phyloP scores from a whole-genome alignment of 2,797 vertebrate species.

The Gastrophryne carolinensis region DNA sequence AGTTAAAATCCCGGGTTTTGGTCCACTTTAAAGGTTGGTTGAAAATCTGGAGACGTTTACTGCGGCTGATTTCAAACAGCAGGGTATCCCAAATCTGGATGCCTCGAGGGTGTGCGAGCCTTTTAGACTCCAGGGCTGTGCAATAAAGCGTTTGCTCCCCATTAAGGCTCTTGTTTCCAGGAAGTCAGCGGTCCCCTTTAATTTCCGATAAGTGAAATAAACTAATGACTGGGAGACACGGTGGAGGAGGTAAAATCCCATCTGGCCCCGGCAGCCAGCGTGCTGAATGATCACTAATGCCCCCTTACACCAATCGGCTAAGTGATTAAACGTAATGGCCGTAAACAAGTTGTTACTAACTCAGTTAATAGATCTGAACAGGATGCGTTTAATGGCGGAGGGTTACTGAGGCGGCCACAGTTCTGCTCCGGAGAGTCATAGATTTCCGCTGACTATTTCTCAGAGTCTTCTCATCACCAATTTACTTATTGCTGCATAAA shows the following conservation, averaged over 20 bases:
- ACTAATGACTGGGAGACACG: no score
- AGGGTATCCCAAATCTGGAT: no score
- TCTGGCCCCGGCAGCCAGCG: not conserved
- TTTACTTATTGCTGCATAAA: not conserved
- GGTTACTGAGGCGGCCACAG: not conserved
- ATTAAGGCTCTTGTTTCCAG: no score
- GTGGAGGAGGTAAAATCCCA: not conserved
- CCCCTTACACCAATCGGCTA: not conserved
- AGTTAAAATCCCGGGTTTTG: no score
- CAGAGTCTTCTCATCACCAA: not conserved
- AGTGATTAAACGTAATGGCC: slow-evolving; percentile 6
- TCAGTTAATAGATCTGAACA: slow-evolving; percentile 22
- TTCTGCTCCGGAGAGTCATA: slow-evolving; percentile 10
- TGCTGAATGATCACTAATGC: slow-evolving; percentile 17
- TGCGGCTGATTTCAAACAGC: no score
- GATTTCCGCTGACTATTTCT: slow-evolving; percentile 7
- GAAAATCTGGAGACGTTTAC: no score
- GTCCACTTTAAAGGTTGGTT: no score
- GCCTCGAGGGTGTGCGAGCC: no score
- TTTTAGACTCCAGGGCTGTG: no score
- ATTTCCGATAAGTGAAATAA: no score
- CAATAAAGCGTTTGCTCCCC: no score
- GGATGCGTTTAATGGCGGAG: not conserved
- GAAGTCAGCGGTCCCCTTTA: no score
- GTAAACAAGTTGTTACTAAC: slow-evolving; percentile 25